Conservation (phyloP, 2,888 invertebrate species). For the Tetanocera ferruginea region DNA sequence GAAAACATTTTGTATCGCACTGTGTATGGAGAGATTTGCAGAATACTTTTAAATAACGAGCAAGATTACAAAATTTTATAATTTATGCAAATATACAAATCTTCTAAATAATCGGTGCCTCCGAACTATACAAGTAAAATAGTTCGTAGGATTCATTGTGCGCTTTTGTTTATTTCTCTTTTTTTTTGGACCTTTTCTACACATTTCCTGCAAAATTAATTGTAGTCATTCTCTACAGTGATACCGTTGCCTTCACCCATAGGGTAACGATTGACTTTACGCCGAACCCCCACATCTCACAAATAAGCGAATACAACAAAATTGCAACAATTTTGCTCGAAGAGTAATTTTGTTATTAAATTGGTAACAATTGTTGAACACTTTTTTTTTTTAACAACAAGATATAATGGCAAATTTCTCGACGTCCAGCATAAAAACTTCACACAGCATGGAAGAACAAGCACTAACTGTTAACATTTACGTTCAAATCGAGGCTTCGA, state of each 20-base stretch:
- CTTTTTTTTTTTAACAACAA: neutral
- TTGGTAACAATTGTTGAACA: conserved; percentile 10
- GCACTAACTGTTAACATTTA: conserved; percentile 3
- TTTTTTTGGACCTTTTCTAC: neutral
- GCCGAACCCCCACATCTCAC: neutral
- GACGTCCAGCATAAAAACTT: conserved; percentile 36
- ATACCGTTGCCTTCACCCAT: conserved; percentile 58
- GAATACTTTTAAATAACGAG: no score
- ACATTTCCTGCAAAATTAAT: neutral
- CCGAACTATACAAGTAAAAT: no score
- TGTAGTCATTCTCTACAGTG: neutral
- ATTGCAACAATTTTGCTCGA: conserved; percentile 23
- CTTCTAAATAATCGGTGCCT: no score
- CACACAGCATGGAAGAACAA: neutral
- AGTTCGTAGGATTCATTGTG: no score
- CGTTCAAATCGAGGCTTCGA: neutral
- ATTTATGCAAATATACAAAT: no score
- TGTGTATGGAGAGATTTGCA: no score
- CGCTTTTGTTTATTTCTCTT: neutral
- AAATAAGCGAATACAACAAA: neutral
- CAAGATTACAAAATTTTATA: no score
- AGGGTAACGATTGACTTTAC: conserved; percentile 56
- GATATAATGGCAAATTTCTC: conserved; percentile 17
- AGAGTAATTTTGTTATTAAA: conserved; percentile 32
- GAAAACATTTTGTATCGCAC: no score